Evolutionary conservation across 2,888 invertebrate species (phyloP).

Genomic region (Macrophya alboannulata): DNA sequence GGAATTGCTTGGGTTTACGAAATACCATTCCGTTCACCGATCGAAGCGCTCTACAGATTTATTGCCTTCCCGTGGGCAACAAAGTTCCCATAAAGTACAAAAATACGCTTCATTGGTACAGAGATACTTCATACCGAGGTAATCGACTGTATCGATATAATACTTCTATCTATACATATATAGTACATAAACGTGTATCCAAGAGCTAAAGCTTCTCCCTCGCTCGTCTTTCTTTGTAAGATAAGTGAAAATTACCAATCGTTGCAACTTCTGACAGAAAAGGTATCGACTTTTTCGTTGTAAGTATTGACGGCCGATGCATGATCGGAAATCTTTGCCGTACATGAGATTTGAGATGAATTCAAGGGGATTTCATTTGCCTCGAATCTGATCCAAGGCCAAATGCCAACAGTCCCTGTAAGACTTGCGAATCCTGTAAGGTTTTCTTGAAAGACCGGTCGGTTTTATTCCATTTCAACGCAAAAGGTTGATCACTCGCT

Average conservation of each 20-base stretch:
- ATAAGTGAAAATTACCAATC: slow-evolving; percentile 21
- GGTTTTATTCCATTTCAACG: slow-evolving; percentile 41
- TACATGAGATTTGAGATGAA: background rate
- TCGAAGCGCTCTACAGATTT: slow-evolving; percentile 37
- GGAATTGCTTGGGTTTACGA: slow-evolving; percentile 49
- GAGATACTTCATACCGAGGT: slow-evolving; percentile 43
- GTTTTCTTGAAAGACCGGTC: slow-evolving; percentile 28
- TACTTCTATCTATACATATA: slow-evolving; percentile 22
- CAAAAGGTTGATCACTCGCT: slow-evolving; percentile 48
- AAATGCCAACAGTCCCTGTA: background rate
- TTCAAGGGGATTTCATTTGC: slow-evolving; percentile 26
- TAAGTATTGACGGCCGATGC: background rate
- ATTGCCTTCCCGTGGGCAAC: slow-evolving; percentile 50
- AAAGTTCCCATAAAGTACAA: slow-evolving; percentile 50
- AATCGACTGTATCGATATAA: slow-evolving; percentile 47
- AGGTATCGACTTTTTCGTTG: background rate
- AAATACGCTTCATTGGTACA: slow-evolving; percentile 54
- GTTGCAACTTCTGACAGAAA: background rate
- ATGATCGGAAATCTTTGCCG: background rate
- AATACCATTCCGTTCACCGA: slow-evolving; percentile 43
- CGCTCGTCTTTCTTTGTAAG: background rate
- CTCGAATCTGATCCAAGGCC: slow-evolving; percentile 6
- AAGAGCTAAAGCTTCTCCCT: background rate
- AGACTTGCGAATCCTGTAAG: slow-evolving; percentile 32
- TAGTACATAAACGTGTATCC: slow-evolving; percentile 13